These are phyloP conservation scores for Oncorhynchus tshawytscha DNA, from an alignment of 2,113 vertebrate genomes.

Conservation along the genomic window DNA sequence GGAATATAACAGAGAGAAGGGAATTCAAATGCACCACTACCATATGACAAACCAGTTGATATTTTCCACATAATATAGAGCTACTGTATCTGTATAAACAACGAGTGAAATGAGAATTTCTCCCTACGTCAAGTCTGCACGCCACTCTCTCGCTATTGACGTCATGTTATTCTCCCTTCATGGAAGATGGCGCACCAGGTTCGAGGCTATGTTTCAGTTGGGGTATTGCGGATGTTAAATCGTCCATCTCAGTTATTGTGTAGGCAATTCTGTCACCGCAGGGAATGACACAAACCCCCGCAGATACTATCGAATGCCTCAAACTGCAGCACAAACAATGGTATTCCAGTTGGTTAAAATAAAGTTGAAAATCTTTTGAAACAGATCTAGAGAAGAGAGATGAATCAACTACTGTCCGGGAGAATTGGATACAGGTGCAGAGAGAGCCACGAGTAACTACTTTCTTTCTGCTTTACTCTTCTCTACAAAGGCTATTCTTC, in stretches of 20 bases:
- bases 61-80: too few relatives aligned
- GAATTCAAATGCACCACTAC: too few relatives aligned
- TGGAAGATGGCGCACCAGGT: neutral
- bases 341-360: slow-evolving; percentile 10
- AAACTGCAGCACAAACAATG: neutral
- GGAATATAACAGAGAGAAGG: too few relatives aligned
- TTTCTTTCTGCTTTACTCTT: slow-evolving; percentile 23
- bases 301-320: neutral
- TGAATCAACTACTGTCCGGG: slow-evolving; percentile 19
- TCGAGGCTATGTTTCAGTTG: neutral
- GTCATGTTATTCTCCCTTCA: neutral
- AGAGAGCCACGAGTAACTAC: slow-evolving; percentile 19
- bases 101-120: too few relatives aligned
- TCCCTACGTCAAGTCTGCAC: neutral
- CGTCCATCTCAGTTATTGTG: neutral
- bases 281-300: neutral
- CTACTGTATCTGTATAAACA: too few relatives aligned
- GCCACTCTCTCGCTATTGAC: neutral
- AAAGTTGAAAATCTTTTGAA: slow-evolving; percentile 29
- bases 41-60: too few relatives aligned
- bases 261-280: neutral
- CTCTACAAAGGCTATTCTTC: slow-evolving; percentile 24
- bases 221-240: neutral
- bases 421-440: slow-evolving; percentile 37
- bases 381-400: slow-evolving; percentile 31